Conservation (phyloP, 1,140 invertebrate species). For the Saccostrea echinata region DNA sequence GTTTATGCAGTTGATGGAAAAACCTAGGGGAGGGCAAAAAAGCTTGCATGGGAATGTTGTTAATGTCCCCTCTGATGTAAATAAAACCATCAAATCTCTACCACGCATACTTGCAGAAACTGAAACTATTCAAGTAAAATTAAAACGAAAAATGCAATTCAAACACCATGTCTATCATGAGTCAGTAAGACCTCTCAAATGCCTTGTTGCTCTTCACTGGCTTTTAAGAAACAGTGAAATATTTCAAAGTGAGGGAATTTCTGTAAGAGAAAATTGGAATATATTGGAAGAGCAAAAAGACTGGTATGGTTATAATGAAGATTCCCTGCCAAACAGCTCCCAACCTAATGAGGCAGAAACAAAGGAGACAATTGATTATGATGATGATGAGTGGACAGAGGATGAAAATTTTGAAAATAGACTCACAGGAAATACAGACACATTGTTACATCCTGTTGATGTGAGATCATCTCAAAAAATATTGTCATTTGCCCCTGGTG, state of each 20-base stretch:
- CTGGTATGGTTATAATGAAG: too few species aligned
- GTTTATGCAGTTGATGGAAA: not conserved
- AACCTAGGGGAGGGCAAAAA: constrained; percentile 49
- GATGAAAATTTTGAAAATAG: not conserved
- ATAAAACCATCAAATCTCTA: too few species aligned
- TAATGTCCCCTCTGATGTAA: too few species aligned
- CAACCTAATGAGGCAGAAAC: not conserved
- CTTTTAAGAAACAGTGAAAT: constrained; percentile 47
- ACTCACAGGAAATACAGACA: constrained; percentile 49
- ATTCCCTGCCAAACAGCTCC: not conserved
- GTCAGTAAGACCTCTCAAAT: constrained; percentile 42
- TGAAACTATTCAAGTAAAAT: constrained; percentile 34
- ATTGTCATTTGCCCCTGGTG: constrained; percentile 47
- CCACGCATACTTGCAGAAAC: constrained; percentile 25
- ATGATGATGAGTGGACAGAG: not conserved
- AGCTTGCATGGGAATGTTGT: too few species aligned
- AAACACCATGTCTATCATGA: constrained; percentile 19
- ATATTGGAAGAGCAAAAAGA: too few species aligned
- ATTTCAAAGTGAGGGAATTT: constrained; percentile 34
- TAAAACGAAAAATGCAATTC: constrained; percentile 47
- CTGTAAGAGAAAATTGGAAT: constrained; percentile 25
- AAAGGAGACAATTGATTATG: not conserved
- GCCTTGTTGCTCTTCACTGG: constrained; percentile 30
- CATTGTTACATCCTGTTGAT: constrained; percentile 42
- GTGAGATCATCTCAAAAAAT: constrained; percentile 10